Percentiles rank a stretch among this genome's conserved stretches.
These are phyloP conservation scores for Catocala sponsa DNA, from an alignment of 2,888 invertebrate genomes.

Conservation along the genomic window DNA sequence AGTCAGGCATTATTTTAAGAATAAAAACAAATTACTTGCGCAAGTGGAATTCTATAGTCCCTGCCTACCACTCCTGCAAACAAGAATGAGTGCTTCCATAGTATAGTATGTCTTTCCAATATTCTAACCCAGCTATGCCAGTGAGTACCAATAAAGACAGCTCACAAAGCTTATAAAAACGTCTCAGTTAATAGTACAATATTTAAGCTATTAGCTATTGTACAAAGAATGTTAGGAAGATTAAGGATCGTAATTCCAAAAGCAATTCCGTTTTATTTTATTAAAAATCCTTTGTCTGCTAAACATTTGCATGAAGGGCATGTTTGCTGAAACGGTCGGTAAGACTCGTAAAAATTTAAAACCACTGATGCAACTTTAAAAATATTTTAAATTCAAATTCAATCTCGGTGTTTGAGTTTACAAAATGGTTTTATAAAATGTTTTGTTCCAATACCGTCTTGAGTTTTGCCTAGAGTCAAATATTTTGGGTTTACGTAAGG, in stretches of 20 bases:
- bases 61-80: too few species aligned
- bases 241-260: neutral
- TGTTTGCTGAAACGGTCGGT: constrained; percentile 3
- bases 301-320: constrained; percentile 8
- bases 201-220: neutral
- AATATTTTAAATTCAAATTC: constrained; percentile 26
- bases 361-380: constrained; percentile 23
- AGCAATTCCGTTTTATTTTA: neutral
- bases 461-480: neutral
- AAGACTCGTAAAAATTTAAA: constrained; percentile 27
- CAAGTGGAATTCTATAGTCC: too few species aligned
- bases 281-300: neutral
- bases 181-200: neutral
- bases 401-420: constrained; percentile 12
- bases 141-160: too few species aligned
- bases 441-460: constrained; percentile 10
- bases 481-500: neutral
- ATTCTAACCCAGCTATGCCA: too few species aligned
- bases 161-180: too few species aligned
- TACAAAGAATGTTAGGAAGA: neutral
- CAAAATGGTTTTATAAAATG: constrained; percentile 15
- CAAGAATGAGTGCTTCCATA: too few species aligned
- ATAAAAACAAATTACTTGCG: too few species aligned
- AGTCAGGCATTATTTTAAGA: too few species aligned
- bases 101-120: too few species aligned